Percentiles rank a stretch among this genome's conserved stretches.
phyloP scores from a whole-genome alignment of 2,797 vertebrate species.

The Oreonectes daqikongensis region DNA sequence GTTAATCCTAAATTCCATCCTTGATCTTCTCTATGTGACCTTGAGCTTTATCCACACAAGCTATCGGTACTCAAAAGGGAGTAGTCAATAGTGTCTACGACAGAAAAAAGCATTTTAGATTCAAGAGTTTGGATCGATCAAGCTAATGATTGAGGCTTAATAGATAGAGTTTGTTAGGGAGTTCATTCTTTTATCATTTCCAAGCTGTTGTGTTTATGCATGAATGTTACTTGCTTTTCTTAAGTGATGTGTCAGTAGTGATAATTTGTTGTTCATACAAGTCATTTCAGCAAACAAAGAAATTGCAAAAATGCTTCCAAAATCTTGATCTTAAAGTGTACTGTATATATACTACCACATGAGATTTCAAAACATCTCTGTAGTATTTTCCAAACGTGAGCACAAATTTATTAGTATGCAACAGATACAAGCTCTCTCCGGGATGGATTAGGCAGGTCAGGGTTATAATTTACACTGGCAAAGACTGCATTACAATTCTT shows the following conservation, averaged over 20 bases:
- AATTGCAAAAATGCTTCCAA: neutral
- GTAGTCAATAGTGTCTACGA: no score
- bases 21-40: slow-evolving; percentile 26
- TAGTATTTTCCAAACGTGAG: slow-evolving; percentile 8
- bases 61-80: no score
- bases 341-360: neutral
- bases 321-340: neutral
- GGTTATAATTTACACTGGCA: slow-evolving; percentile 13
- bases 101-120: no score
- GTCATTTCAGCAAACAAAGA: no score
- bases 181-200: neutral
- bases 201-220: neutral
- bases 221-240: neutral
- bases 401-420: slow-evolving; percentile 12
- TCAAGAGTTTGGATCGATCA: neutral
- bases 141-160: slow-evolving; percentile 36
- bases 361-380: neutral
- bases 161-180: neutral
- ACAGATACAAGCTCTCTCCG: neutral
- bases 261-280: no score
- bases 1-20: slow-evolving; percentile 13
- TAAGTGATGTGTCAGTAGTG: no score
- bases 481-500: slow-evolving; percentile 4
- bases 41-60: slow-evolving; percentile 2
- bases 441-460: neutral